Base-by-base conservation (phyloP, 2,888 invertebrate species). In the Drosophila atripex region DNA sequence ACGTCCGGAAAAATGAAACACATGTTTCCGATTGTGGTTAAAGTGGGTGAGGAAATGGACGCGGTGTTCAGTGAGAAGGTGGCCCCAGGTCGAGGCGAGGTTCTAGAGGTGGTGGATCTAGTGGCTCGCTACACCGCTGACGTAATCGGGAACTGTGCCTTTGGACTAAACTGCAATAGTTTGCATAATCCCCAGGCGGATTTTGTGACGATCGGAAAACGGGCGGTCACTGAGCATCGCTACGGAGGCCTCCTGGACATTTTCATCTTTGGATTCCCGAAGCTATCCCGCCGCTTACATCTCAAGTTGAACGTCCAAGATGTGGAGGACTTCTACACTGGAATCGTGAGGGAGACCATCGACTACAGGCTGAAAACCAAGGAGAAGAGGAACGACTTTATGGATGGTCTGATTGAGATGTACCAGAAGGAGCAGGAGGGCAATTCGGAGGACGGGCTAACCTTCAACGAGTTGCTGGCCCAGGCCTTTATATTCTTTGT, bases 391-490 rank as follows among this genome's bases (percentile, higher is more conserved):
- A 92, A 93, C 47, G 94, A 94, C 86, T 94, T 94, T 73, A 89
- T 94, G 75, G 93, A 94, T 76, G 83, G 93, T 30, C 79, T 94
- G 12, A 92, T 94, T 38, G 92, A 93, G 47, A 73, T 94, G 63
- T 88, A 59, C 75, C 86, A 66, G 7, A 78, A 76, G 39, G 54
- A 80, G 0, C 89, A 89, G 46, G 30, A 23, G 0, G 84, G 88
- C n/a, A 71, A 85, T 38, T 30, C 58, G 0, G 71, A 77, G 6
- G 76, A 80, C 4, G 79, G 79, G 3, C 30, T 90, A 1, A 76
- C 80, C 1, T 72, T 90, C 2, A 79, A 89, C n/a, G 85, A 90
- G 43, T 35, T 91, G 1, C 78, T 89, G 0, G 91, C 89, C 3
- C 89, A 90, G 43, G 85, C 88, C 0, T 90, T 89, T 14, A 72